Percentiles rank a stretch among this genome's conserved stretches.
Conservation (phyloP, 2,797 vertebrate genomes). For the Sciurus vulgaris region DNA sequence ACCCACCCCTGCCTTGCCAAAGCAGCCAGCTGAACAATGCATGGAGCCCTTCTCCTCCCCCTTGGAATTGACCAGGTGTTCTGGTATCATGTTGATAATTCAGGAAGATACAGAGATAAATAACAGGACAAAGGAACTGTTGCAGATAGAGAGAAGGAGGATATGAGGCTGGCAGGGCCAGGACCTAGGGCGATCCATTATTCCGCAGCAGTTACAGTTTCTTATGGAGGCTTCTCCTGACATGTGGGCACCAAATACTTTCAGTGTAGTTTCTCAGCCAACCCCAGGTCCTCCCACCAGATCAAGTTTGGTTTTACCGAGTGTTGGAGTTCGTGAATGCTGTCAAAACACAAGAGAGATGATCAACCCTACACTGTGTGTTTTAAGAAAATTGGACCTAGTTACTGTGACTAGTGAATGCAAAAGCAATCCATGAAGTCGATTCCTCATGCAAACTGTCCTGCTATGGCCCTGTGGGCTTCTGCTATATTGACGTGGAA, state of each 20-base stretch:
- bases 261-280: constrained; percentile 91
- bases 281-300: constrained; percentile 90
- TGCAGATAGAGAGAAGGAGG: background rate
- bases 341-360: constrained; percentile 90
- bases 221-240: constrained; percentile 93
- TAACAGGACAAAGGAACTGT: background rate
- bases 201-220: constrained; percentile 91
- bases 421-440: background rate
- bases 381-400: constrained; percentile 29
- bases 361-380: constrained; percentile 86
- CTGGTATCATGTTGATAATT: no score
- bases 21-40: rapidly evolving
- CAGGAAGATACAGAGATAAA: background rate
- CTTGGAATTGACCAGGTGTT: background rate
- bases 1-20: rapidly evolving
- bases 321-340: constrained; percentile 93
- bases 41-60: background rate
- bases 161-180: rapidly evolving
- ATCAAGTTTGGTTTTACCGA: constrained; percentile 94
- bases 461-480: background rate
- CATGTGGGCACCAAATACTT: constrained; percentile 92
- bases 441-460: background rate
- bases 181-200: constrained; percentile 88
- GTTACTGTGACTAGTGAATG: background rate
- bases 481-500: rapidly evolving